Evolutionary conservation across 2,888 invertebrate genomes (phyloP), one percentile per base, ranked within the genome.

Genomic region (Agriopis marginaria): DNA sequence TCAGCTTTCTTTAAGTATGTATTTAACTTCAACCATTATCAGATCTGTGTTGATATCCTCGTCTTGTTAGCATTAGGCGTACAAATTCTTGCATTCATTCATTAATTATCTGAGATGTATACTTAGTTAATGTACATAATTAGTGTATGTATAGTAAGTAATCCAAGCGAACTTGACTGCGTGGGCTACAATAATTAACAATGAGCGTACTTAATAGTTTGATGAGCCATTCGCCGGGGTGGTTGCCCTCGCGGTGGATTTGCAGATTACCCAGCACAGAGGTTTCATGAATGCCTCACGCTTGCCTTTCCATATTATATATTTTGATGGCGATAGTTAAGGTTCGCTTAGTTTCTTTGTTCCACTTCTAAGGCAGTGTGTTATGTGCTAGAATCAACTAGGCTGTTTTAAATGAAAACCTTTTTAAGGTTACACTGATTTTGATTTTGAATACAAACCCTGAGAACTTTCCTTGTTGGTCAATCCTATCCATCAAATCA

Each of bases 141-240:
- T 14, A 14, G 14, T 49, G 7, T 49, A n/a, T 7, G 49, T 47
- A 47, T n/a, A 7, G 12, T 39, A 42, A 23, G 7, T 11, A 32
- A 40, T 39, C 12, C 7, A 44, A 50, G 54, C 32, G 32, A 32
- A 17, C 44, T 45, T 44, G 47, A 39, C 10, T 23, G 59, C 55
- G 64, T 68, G 59, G 45, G 42, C 42, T 54, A 50, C 61, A 65
- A 53, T 49, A 60, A 50, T 55, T 50, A 68, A 59, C 53, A 63
- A 58, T 53, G 45, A 45, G 47, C 45, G 60, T 50, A 68, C 53
- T 51, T 40, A 32, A 66, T 63, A 64, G 68, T 66, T 61, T 65
- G 66, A 66, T 63, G 62, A 69, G 70, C 72, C 65, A 64, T 63
- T 73, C 64, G 58, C 39, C 67, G 67, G 69, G 75, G 73, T 75